Conservation (phyloP, 2,888 invertebrate species). For the Drosophila merina region DNA sequence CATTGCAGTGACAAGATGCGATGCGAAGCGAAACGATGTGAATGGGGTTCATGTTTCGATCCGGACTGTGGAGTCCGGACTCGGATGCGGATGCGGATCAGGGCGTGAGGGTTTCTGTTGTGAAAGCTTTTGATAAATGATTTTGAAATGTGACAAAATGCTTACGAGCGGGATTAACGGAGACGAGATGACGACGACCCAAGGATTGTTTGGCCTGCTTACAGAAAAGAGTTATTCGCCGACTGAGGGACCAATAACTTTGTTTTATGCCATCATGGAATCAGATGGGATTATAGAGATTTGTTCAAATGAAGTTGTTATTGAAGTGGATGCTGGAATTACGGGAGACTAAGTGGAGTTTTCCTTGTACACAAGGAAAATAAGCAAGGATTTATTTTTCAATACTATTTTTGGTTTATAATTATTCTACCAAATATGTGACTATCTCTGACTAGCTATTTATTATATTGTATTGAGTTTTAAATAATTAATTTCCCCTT, state of each 20-base stretch:
- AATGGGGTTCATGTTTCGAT: conserved; percentile 42
- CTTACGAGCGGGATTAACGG: conserved; percentile 78
- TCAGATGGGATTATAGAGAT: conserved; percentile 59
- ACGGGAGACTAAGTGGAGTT: not conserved
- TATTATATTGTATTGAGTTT: not conserved
- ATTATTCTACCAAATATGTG: too few species aligned
- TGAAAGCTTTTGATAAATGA: conserved; percentile 81
- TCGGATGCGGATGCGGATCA: not conserved
- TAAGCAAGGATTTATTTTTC: conserved; percentile 6
- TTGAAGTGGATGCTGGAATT: conserved; percentile 13
- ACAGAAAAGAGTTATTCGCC: conserved; percentile 48
- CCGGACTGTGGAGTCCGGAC: conserved; percentile 4
- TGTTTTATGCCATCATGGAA: conserved; percentile 37
- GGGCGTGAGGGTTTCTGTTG: conserved; percentile 67
- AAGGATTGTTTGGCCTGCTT: conserved; percentile 44
- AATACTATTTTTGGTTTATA: too few species aligned
- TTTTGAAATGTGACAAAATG: conserved; percentile 82
- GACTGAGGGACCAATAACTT: conserved; percentile 15
- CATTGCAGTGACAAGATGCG: conserved; percentile 70
- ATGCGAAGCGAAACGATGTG: conserved; percentile 38
- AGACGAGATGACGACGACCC: conserved; percentile 37
- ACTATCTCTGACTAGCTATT: not conserved
- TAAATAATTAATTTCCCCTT: not conserved
- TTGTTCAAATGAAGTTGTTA: conserved; percentile 65
- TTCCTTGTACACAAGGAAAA: not conserved